Conservation (phyloP, 2,888 invertebrate species). For the Lamproptera curius region DNA sequence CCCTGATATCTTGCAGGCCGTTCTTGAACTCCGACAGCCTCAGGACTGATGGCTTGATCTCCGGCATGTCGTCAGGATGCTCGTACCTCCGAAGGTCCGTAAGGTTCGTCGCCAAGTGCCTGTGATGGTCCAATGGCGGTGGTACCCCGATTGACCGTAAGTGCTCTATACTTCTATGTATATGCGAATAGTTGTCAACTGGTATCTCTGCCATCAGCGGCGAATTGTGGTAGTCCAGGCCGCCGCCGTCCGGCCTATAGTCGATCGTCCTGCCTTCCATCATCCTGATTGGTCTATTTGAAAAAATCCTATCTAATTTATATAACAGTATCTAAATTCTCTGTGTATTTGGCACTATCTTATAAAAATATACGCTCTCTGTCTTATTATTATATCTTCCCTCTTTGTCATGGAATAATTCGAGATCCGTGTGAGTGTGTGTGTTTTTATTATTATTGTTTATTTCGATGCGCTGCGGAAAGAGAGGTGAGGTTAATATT, state of each 20-base stretch:
- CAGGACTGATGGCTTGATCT: conserved; percentile 72
- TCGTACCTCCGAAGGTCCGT: conserved; percentile 72
- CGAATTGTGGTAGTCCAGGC: conserved; percentile 82
- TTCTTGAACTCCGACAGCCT: conserved; percentile 71
- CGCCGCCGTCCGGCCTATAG: conserved; percentile 78
- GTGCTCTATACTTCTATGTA: conserved; percentile 82
- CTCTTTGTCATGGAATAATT: conserved; percentile 68
- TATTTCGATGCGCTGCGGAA: conserved; percentile 61
- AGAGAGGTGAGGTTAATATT: conserved; percentile 18
- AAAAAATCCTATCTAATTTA: conserved; percentile 63
- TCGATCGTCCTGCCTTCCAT: conserved; percentile 78
- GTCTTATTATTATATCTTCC: conserved; percentile 40
- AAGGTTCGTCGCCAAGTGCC: conserved; percentile 67
- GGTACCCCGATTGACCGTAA: conserved; percentile 79
- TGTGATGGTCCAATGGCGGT: conserved; percentile 66
- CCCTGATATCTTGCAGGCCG: conserved; percentile 65
- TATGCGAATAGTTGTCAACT: conserved; percentile 81
- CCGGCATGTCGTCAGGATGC: conserved; percentile 69
- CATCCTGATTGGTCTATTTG: conserved; percentile 54
- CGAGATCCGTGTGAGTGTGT: too few species aligned
- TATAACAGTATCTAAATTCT: conserved; percentile 45
- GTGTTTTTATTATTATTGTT: too few species aligned
- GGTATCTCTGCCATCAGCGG: conserved; percentile 84
- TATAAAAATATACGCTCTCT: conserved; percentile 63
- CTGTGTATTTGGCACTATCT: conserved; percentile 67